Conservation (phyloP, 2,888 invertebrate species). For the Philonicus albiceps region DNA sequence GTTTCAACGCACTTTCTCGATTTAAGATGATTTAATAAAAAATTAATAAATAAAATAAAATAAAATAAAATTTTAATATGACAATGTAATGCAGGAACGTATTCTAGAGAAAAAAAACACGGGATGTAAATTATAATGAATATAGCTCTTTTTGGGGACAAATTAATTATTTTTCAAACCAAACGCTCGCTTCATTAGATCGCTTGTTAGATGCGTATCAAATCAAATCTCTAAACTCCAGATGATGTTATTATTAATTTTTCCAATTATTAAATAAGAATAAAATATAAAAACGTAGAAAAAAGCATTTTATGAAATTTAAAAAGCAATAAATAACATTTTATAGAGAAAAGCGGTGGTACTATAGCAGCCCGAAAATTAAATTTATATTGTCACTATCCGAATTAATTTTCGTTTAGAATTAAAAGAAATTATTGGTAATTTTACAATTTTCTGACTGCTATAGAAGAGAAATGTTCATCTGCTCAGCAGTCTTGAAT, state of each 20-base stretch:
- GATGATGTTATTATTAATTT: constrained; percentile 43
- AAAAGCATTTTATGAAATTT: neutral
- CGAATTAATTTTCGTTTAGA: neutral
- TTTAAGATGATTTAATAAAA: neutral
- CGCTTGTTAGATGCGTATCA: constrained; percentile 44
- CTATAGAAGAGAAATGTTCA: neutral
- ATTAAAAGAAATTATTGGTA: neutral
- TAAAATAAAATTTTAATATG: neutral
- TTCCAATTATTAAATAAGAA: neutral
- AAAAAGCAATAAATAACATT: neutral
- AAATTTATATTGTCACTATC: neutral
- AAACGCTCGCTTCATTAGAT: neutral
- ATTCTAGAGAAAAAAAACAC: neutral
- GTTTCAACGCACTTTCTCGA: neutral
- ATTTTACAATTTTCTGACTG: neutral
- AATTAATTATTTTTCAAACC: neutral
- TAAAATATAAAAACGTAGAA: neutral
- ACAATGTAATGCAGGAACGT: neutral
- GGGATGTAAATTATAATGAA: neutral
- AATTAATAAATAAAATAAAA: neutral
- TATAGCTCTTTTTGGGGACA: neutral
- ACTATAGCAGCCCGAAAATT: neutral
- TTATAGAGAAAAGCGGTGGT: neutral
- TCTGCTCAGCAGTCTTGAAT: neutral
- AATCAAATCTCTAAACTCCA: constrained; percentile 55